Evolutionary conservation across 2,797 vertebrate species (phyloP).

Genomic region (Diceros bicornis): DNA sequence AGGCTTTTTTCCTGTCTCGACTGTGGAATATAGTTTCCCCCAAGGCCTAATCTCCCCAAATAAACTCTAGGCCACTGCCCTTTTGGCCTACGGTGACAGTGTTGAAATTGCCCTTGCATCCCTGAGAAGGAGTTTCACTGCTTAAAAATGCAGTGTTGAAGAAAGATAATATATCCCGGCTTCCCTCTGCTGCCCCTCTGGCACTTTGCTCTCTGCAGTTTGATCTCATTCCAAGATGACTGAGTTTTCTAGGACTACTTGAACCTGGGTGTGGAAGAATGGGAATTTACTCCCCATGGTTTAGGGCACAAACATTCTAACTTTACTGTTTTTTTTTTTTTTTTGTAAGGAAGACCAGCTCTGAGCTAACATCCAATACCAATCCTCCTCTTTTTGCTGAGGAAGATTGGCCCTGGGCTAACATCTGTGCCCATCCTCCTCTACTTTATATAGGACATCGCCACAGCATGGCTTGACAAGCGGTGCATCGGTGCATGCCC

Average conservation of each 20-base stretch:
- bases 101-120: background rate
- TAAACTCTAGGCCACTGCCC: background rate
- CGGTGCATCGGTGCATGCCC: too few species aligned
- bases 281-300: background rate
- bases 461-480: too few species aligned
- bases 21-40: background rate
- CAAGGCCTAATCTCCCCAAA: background rate
- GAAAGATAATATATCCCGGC: accelerated
- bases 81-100: background rate
- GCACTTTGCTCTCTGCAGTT: accelerated
- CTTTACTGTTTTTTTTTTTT: background rate
- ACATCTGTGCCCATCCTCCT: too few species aligned
- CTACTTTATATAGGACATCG: too few species aligned
- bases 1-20: background rate
- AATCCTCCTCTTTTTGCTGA: too few species aligned
- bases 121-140: background rate
- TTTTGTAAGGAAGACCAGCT: too few species aligned
- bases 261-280: background rate
- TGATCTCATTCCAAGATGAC: background rate
- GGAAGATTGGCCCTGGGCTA: too few species aligned
- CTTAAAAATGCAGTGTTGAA: background rate
- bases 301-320: background rate
- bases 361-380: too few species aligned
- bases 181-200: background rate
- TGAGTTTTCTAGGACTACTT: background rate